Percentiles rank a stretch among this genome's conserved stretches.
Evolutionary conservation across 2,888 invertebrate genomes (phyloP).

Genomic region (Beris morrisii): DNA sequence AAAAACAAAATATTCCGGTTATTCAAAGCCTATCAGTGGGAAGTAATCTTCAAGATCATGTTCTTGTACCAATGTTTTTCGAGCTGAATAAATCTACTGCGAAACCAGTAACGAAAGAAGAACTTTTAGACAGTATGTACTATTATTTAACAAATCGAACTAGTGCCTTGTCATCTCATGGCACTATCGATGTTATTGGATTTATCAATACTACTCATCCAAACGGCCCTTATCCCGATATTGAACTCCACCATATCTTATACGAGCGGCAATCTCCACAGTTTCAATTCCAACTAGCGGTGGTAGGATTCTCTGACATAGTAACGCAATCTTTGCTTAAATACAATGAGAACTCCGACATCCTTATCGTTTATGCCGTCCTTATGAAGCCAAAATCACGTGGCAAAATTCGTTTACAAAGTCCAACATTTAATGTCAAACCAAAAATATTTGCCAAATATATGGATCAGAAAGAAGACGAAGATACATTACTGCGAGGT

Average conservation of each 20-base stretch:
- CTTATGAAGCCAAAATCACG: slow-evolving; percentile 58
- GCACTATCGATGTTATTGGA: slow-evolving; percentile 15
- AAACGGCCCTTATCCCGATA: slow-evolving; percentile 55
- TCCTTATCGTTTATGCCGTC: slow-evolving; percentile 54
- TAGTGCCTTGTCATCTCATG: neutral
- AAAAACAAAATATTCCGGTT: slow-evolving; percentile 43
- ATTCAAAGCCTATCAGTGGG: slow-evolving; percentile 60
- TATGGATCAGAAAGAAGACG: slow-evolving; percentile 60
- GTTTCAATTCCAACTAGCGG: slow-evolving; percentile 49
- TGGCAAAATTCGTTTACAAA: slow-evolving; percentile 59
- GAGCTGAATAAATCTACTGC: slow-evolving; percentile 52
- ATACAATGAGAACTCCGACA: neutral
- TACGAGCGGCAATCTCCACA: slow-evolving; percentile 49
- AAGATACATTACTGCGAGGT: slow-evolving; percentile 51
- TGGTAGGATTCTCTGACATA: slow-evolving; percentile 40
- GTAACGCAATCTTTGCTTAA: slow-evolving; percentile 1
- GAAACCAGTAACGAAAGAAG: slow-evolving; percentile 14
- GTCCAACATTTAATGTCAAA: slow-evolving; percentile 59
- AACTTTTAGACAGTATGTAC: slow-evolving; percentile 17
- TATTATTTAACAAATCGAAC: slow-evolving; percentile 1
- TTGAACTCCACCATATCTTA: slow-evolving; percentile 57
- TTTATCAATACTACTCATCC: slow-evolving; percentile 19
- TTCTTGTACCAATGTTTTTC: slow-evolving; percentile 58
- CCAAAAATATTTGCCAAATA: slow-evolving; percentile 65
- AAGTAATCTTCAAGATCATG: slow-evolving; percentile 78